Evolutionary conservation across 2,797 vertebrate genomes (phyloP), one percentile per base, ranked within the genome.

Genomic region (Propithecus perrieri): DNA sequence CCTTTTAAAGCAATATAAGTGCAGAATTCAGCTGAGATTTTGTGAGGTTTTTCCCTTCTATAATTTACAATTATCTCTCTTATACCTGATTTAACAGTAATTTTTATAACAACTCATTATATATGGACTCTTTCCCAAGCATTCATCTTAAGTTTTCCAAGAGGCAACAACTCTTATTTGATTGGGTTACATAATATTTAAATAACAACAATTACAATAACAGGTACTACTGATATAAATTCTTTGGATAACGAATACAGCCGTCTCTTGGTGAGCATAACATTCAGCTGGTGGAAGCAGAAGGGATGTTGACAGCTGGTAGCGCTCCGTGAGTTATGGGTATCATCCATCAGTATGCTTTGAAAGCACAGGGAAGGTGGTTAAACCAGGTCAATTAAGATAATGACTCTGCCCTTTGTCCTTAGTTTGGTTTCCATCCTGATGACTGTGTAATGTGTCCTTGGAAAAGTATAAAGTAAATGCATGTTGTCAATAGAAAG

Each of bases 81-180:
- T n/a, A 57, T 41, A 67, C n/a, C 48, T 92, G 43, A 59, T 50
- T 85, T 63, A 80, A 76, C 4, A 79, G 2, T 14, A 65, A 9
- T 11, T 91, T 95, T 96, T 65, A 80, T 50, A 72, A 30, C 46
- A 91, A 74, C 35, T 92, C 33, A 50, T 79, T 93, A 83, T 67
- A 20, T 48, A 46, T 74, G 53, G 28, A 69, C 15, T 87, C 18
- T 50, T 92, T 95, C 33, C 15, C 55, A 93, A 79, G 14, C 28
- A 38, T 85, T 91, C 22, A 7, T 63, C 28, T 61, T 61, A 24
- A 30, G 12, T 85, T 91, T 76, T 89, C 57, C 38, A 76, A 65
- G 28, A 50, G 18, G 12, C 59, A 92, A 57, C 55, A 72, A 33
- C 14, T 61, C 26, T 2, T 67, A 61, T 85, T 95, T 86, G 18